A percentile compares a stretch with the other conserved stretches of the same genome.
These are phyloP conservation scores for Vultur gryphus DNA, from an alignment of 2,797 vertebrate species.

Conservation along the genomic window DNA sequence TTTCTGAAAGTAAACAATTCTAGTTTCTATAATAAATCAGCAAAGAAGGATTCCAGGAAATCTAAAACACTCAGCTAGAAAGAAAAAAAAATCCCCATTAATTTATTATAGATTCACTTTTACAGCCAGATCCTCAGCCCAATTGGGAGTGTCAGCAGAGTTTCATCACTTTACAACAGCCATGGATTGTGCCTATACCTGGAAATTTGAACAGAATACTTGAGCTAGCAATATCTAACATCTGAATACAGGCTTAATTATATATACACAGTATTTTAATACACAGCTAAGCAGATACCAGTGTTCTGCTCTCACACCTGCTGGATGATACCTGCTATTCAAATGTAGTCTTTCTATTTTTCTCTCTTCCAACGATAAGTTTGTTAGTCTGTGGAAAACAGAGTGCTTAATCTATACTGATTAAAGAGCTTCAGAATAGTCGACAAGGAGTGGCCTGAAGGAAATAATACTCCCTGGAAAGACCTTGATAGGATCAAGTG, in stretches of 20 bases:
- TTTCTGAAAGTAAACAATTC: background rate
- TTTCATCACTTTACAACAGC: background rate
- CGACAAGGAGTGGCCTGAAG: background rate
- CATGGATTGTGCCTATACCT: background rate
- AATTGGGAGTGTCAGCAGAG: background rate
- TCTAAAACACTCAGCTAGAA: background rate
- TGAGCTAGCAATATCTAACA: background rate
- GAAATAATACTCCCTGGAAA: background rate
- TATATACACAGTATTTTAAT: background rate
- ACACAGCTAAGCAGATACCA: background rate
- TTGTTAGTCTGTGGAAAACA: background rate
- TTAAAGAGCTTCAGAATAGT: background rate
- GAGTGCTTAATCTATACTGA: background rate
- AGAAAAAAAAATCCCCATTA: background rate
- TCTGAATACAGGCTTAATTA: background rate
- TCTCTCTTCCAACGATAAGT: background rate
- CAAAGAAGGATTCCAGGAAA: background rate
- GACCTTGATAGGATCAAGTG: background rate
- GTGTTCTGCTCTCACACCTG: background rate
- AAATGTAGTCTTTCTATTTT: background rate
- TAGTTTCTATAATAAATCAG: background rate
- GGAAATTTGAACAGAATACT: background rate
- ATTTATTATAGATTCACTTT: background rate
- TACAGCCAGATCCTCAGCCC: background rate
- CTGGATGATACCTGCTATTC: background rate